Evolutionary conservation across 2,113 vertebrate species (phyloP), one percentile per base, ranked within the genome.

Genomic region (Gadus chalcogrammus): DNA sequence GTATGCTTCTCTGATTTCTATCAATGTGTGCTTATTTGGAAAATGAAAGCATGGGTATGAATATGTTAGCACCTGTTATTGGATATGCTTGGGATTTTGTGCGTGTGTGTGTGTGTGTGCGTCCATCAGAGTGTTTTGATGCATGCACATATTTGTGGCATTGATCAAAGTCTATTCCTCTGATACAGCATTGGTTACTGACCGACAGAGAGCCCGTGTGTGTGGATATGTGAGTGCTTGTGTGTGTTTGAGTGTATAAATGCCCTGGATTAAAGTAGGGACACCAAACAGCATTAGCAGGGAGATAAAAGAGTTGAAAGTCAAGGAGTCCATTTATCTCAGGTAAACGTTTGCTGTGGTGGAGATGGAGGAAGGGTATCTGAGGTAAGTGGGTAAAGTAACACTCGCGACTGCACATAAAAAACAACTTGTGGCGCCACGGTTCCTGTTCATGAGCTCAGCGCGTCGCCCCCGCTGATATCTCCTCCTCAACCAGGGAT

Each of bases 141-240:
- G n/a, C 0, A 65, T 71, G 53, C 28, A 31, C 15, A 31, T 70
- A 16, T 79, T 65, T 79, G 72, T 74, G 42, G 75, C 22, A 82
- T 68, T 73, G 84, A 84, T 84, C 82, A 91, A 89, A 88, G 86
- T 90, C 85, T 87, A 64, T 59, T 42, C 76, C 78, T 60, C 31
- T 70, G 72, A 70, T 61, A 24, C 35, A 71, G 70, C 60, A 64
- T 82, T 75, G 62, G 86, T 85, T 82, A 85, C 74, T 85, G 67
- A 82, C 52, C 87, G 82, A 82, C 86, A 84, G 59, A 78, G 73
- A 17, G 62, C 15, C 4, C 1, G 62, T 38, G 62, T 64, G 62
- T 64, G 62, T 64, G 31, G 31, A 16, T 64, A 24, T 64, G 17
- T 42, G 61, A 62, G 67, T 76, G 38, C 67, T 63, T 62, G 55